phyloP scores from a whole-genome alignment of 2,797 vertebrate genomes.

The Eulemur coronatus region DNA sequence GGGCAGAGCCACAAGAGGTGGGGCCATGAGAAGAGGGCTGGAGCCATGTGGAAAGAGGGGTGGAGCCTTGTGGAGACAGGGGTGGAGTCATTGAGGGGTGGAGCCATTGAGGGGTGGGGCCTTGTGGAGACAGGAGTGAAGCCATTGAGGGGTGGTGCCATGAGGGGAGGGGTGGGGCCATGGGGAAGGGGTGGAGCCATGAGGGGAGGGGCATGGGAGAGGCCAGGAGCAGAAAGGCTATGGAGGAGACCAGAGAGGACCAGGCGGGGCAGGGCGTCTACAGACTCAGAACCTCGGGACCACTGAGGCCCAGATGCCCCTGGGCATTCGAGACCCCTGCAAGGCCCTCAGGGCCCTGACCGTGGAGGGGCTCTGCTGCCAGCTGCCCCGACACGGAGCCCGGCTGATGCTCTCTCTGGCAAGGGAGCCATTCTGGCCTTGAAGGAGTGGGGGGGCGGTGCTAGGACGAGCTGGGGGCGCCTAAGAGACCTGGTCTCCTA shows the following conservation, averaged over 20 bases:
- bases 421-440: background rate
- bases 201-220: background rate
- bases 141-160: background rate
- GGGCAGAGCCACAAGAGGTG: background rate
- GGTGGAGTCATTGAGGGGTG: background rate
- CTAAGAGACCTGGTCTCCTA: background rate
- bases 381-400: background rate
- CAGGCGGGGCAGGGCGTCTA: background rate
- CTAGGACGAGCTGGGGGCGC: accelerated
- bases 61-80: background rate
- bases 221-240: background rate
- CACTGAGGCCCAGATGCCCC: background rate
- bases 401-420: accelerated
- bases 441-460: background rate
- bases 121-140: too few relatives aligned
- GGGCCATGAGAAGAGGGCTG: too few relatives aligned
- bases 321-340: too few relatives aligned
- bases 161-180: background rate
- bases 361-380: background rate
- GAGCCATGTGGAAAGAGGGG: too few relatives aligned
- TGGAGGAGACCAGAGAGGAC: background rate
- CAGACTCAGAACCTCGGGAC: background rate
- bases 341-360: background rate
- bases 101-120: background rate
- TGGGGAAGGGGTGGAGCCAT: background rate